phyloP scores from a whole-genome alignment of 2,113 vertebrate species.

The Gymnogyps californianus region DNA sequence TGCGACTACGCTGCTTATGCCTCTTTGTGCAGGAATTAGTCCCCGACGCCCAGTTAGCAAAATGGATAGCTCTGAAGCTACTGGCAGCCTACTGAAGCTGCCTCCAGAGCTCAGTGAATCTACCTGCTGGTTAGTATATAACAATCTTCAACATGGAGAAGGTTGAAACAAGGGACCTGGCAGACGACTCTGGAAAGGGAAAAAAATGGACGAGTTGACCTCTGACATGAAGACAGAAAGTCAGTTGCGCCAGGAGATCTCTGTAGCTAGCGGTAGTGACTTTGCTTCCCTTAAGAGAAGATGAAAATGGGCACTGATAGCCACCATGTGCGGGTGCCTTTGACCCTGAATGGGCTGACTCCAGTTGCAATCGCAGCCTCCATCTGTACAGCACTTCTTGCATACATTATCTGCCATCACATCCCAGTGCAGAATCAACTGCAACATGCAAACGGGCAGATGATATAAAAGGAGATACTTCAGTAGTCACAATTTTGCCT shows the following conservation, averaged over 20 bases:
- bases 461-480: neutral
- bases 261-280: slow-evolving; percentile 54
- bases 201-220: slow-evolving; percentile 61
- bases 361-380: slow-evolving; percentile 38
- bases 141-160: neutral
- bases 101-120: slow-evolving; percentile 70
- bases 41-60: fast-evolving
- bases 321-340: neutral
- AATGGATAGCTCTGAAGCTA: neutral
- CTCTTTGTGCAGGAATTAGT: neutral
- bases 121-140: slow-evolving; percentile 42
- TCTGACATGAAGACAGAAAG: slow-evolving; percentile 75
- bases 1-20: neutral
- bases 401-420: neutral
- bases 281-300: slow-evolving; percentile 58
- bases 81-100: slow-evolving; percentile 53
- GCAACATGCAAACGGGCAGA: neutral
- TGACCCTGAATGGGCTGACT: slow-evolving; percentile 44
- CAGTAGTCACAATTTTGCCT: neutral
- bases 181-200: slow-evolving; percentile 57
- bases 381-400: slow-evolving; percentile 60
- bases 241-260: slow-evolving; percentile 71
- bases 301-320: slow-evolving; percentile 40
- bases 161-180: slow-evolving; percentile 56
- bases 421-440: neutral